Evolutionary conservation across 2,888 invertebrate genomes (phyloP), one percentile per base, ranked within the genome.

Genomic region (Suillia variegata): DNA sequence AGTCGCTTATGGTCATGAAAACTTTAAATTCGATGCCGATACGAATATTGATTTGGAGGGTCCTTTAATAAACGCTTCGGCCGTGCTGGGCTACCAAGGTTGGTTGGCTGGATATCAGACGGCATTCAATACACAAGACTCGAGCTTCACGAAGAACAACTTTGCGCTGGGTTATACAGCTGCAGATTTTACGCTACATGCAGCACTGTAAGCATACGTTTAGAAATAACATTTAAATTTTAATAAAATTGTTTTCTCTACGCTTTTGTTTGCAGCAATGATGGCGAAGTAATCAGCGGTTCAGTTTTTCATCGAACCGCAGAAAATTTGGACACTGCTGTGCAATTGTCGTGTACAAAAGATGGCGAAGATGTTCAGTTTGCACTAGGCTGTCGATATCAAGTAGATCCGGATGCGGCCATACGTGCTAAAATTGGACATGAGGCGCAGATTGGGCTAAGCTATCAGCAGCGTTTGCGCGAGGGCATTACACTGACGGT

Each of bases 401-500:
- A 89, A 76, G 84, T 97, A 68, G 96, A 96, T 80, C 83, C 85
- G 49, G 92, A 94, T 78, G 90, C 96, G 34, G 87, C 90, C 55
- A 83, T 98, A 62, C 89, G 96, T 81, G 94, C 94, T 73, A 98
- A 98, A 86, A 89, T 98, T 72, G 96, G 96, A 86, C 98, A 97
- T 84, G 88, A 90, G 78, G 93, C 95, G 75, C 95, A 96, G 83
- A 87, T 98, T 77, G 97, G 98, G 71, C 87, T 98, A 76, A 95
- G 96, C 62, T 97, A 96, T 82, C 93, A 94, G 83, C 97, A 97
- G 83, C 92, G 90, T 83, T 84, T 98, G 71, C 91, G 94, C 77
- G 92, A 94, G 75, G 97, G 97, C 92, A 90, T 98, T 71, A 91
- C 92, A 76, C 84, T 98, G 74, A 94, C 94, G 55, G 85, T 98